Percentiles rank a stretch among this genome's conserved stretches.
These are phyloP conservation scores for Drosophila malerkotliana DNA, from an alignment of 1,140 invertebrate genomes.

Conservation along the genomic window DNA sequence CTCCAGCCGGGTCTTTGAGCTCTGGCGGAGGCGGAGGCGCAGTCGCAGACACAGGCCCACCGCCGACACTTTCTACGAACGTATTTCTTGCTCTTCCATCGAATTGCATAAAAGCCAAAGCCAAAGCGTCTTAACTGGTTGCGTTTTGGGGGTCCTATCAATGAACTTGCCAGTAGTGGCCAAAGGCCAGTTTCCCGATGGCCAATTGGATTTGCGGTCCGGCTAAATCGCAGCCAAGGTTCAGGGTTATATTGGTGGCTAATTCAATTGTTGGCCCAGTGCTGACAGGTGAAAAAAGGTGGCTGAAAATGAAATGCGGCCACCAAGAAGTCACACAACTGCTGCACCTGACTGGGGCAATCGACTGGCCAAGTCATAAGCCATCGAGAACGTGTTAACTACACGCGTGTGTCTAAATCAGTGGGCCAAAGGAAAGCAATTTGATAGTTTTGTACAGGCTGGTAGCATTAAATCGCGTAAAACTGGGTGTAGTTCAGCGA, in stretches of 20 bases:
- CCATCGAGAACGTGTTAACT: constrained; percentile 77
- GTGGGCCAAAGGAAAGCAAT: constrained; percentile 28
- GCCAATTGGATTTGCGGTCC: constrained; percentile 35
- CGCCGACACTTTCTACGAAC: constrained; percentile 67
- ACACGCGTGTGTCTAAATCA: constrained; percentile 26
- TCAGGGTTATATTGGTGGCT: constrained; percentile 68
- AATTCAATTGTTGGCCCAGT: constrained; percentile 55
- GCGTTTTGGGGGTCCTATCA: constrained; percentile 60
- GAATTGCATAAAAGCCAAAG: constrained; percentile 70
- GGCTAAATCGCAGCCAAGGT: constrained; percentile 62
- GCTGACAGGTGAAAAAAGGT: constrained; percentile 51
- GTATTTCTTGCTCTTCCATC: constrained; percentile 18
- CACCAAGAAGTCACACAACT: constrained; percentile 76
- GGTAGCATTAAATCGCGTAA: constrained; percentile 6
- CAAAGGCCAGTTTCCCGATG: constrained; percentile 21
- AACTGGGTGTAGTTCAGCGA: constrained; percentile 14
- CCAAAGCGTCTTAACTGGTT: constrained; percentile 28
- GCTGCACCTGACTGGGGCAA: constrained; percentile 27
- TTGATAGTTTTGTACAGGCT: constrained; percentile 58
- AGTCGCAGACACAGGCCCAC: constrained; percentile 12
- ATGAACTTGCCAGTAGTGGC: constrained; percentile 69
- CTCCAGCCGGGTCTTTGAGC: constrained; percentile 28
- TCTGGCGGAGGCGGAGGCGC: not conserved
- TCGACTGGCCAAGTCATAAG: constrained; percentile 50
- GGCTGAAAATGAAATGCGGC: constrained; percentile 64